Conservation (phyloP, 2,797 vertebrate species). For the Peromyscus aztecus region DNA sequence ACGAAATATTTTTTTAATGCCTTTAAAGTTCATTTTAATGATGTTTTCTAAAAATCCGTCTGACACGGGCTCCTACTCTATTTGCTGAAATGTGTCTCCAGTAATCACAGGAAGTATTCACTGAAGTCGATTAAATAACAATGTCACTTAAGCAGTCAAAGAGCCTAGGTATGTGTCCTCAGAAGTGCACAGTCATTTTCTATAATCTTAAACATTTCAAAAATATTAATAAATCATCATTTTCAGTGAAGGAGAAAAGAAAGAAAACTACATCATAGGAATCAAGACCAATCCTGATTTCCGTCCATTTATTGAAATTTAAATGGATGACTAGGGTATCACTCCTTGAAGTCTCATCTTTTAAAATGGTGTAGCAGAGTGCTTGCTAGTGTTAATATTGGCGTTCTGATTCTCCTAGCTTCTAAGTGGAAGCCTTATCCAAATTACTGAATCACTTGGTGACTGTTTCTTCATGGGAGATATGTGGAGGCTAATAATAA, state of each 20-base stretch:
- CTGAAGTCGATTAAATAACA: conserved; percentile 37
- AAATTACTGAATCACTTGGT: neutral
- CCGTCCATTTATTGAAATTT: neutral
- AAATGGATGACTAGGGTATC: neutral
- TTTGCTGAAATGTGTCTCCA: neutral
- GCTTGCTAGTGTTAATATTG: neutral
- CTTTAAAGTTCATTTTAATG: conserved; percentile 30
- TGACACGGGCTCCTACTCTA: neutral
- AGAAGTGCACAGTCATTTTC: neutral
- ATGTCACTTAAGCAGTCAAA: neutral
- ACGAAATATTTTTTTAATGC: conserved; percentile 10
- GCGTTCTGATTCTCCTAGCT: neutral
- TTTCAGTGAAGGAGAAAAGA: conserved; percentile 30
- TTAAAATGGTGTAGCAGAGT: neutral
- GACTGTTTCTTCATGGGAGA: conserved; percentile 18
- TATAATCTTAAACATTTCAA: conserved; percentile 8
- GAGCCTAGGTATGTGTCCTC: neutral
- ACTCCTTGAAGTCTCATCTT: neutral
- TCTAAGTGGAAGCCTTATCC: neutral
- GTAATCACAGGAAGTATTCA: neutral
- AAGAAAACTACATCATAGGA: conserved; percentile 38
- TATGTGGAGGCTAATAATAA: neutral
- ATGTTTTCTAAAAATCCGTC: neutral
- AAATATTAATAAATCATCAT: conserved; percentile 17
- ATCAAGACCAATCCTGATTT: conserved; percentile 25